Base-by-base conservation (phyloP, 2,888 invertebrate species). In the Trichogramma evanescens region DNA sequence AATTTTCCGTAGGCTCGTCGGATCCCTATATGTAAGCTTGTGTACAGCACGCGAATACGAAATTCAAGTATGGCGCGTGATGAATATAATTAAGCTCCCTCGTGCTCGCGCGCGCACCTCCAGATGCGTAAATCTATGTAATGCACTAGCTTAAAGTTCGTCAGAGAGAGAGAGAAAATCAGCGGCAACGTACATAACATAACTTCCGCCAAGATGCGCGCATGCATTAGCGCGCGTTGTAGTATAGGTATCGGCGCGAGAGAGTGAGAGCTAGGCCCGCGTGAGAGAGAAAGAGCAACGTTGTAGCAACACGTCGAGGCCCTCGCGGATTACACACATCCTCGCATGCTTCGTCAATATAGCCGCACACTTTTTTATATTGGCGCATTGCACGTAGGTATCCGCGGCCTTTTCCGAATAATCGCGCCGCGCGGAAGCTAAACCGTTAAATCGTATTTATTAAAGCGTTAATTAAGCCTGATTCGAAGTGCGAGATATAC, bases 401-500 rank as follows among this genome's bases (percentile, higher is more conserved):
- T 49, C 50, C 10, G 10, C 50, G 42, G 45, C n/a, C 43, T 55
- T 44, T 50, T 50, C 10, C 5, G n/a, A 42, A 50, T 56, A 58
- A 62, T 55, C 54, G 58, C 44, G 50, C 60, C 13, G 4, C n/a
- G 41, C 49, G 56, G 60, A 63, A 59, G 59, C 58, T 58, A 55
- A 46, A 54, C 62, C 61, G 63, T 64, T 65, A 65, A 64, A 59
- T 62, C 51, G 55, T 61, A 58, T 60, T 63, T 63, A 61, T 59
- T 64, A 63, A 62, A 50, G 59, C 54, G 61, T 56, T 64, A 64
- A 64, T 65, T 64, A 64, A 60, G 64, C 46, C 61, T 46, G 54
- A 56, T 61, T 53, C 48, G 61, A 55, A 1, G 58, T 26, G 46
- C 50, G 56, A 60, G 61, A 66, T 63, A 61, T 39, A 49, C 5